phyloP scores from a whole-genome alignment of 2,797 vertebrate genomes.

The Lagorchestes hirsutus region DNA sequence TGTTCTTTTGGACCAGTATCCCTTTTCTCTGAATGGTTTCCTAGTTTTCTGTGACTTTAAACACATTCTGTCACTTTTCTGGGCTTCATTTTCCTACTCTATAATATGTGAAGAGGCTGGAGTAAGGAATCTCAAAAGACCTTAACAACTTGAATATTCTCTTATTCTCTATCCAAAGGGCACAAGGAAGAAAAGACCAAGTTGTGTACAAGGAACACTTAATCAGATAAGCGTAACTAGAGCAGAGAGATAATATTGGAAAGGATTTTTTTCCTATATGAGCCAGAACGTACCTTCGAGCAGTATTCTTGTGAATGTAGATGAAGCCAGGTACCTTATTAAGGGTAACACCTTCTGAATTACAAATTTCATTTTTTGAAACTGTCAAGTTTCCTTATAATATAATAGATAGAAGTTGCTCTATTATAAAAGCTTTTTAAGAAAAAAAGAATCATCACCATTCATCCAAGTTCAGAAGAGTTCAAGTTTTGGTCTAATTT shows the following conservation, averaged over 20 bases:
- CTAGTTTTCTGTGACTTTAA: not conserved
- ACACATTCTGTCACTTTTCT: not conserved
- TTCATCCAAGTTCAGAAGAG: conserved; percentile 19
- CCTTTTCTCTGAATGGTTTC: not conserved
- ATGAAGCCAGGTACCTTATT: not conserved
- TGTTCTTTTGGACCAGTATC: not conserved
- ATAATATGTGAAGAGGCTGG: not conserved
- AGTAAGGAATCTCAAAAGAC: not conserved
- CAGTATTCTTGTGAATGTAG: not conserved
- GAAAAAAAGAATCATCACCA: not conserved
- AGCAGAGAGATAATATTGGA: not conserved
- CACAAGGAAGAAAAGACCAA: not conserved
- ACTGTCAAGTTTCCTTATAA: conserved; percentile 26
- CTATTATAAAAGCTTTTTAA: conserved; percentile 38
- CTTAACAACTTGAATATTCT: not conserved
- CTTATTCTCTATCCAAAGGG: not conserved
- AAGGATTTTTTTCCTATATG: not conserved
- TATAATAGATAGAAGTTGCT: not conserved
- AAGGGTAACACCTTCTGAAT: conserved; percentile 16
- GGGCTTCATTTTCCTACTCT: not conserved
- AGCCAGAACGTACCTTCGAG: not conserved
- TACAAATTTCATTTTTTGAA: not conserved
- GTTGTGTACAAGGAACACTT: not conserved
- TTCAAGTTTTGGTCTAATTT: not conserved
- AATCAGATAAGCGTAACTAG: not conserved